Evolutionary conservation across 2,797 vertebrate species (phyloP), one percentile per base, ranked within the genome.

Genomic region (Selene dorsalis): DNA sequence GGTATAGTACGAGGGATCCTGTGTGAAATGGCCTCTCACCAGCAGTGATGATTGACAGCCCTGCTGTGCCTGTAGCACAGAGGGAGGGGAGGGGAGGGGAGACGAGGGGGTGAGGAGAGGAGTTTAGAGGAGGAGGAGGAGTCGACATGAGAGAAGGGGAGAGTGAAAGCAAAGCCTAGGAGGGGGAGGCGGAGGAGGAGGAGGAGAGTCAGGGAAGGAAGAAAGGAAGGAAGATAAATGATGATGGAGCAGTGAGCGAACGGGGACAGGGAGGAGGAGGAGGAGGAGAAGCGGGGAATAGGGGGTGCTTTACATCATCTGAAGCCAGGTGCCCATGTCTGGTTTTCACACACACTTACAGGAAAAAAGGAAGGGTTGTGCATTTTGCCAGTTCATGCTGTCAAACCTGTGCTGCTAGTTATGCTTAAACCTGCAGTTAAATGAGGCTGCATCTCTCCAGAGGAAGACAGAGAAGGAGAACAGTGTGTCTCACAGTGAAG

Each of bases 31-130:
- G 82, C 77, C 75, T 84, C 88, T 91, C 82, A 75, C 87, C 61
- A 28, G 75, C 62, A 75, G 85, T 41, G 63, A 75, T 88, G 91
- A 92, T 87, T 90, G 91, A 92, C 89, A 90, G 91, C 69, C 58
- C 82, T 77, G 77, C 77, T 87, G 84, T 63, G 63, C 48, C 61
- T 72, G 77, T 81, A 71, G 73, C 62, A 41, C 57, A 48, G 38
- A 59, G 38, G 38, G 39, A 11, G 28, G 28, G 26, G 55, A 56
- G 59, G 8, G 48, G 38, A 30, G 30, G 35, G 39, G 35, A 24
- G 18, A 48, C 13, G 28, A 50, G 52, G 58, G 55, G 32, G 32
- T 8, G 32, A 35, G 32, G 53, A 75, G 72, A 38, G 26, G 69
- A 57, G 68, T 80, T 86, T 72, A 62, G 62, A 73, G 65, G 74